phyloP scores from a whole-genome alignment of 2,888 invertebrate genomes.

The Sinodicranocentrus sp. region DNA sequence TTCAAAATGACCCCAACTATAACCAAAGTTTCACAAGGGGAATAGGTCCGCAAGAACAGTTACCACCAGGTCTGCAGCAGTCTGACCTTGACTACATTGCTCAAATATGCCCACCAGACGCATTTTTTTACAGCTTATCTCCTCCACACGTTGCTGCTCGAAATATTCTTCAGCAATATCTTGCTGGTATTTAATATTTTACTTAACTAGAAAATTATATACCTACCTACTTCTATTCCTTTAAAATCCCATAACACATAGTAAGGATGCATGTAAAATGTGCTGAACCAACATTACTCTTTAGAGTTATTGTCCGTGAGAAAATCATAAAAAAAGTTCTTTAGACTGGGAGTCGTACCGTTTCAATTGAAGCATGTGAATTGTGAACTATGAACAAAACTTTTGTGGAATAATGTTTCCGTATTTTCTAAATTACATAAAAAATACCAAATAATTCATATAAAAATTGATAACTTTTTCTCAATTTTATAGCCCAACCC shows the following conservation, averaged over 20 bases:
- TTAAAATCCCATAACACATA: background rate
- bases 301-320: background rate
- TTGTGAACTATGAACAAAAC: background rate
- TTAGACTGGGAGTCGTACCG: no score
- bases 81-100: slow-evolving; percentile 50
- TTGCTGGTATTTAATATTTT: slow-evolving; percentile 29
- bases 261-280: background rate
- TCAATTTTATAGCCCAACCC: slow-evolving; percentile 1
- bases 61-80: slow-evolving; percentile 39
- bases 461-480: slow-evolving; percentile 4
- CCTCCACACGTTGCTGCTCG: slow-evolving; percentile 42
- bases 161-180: slow-evolving; percentile 26
- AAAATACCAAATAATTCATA: background rate
- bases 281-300: background rate
- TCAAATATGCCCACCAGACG: slow-evolving; percentile 36
- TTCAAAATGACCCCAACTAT: background rate
- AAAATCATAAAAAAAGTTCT: no score
- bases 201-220: background rate
- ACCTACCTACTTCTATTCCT: background rate
- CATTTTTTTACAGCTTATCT: slow-evolving; percentile 59
- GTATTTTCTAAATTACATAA: background rate
- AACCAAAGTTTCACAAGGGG: slow-evolving; percentile 13
- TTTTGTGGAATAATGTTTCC: no score
- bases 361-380: no score
- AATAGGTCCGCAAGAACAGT: background rate